Evolutionary conservation across 2,113 vertebrate genomes (phyloP).

Genomic region (Alouatta palliata): DNA sequence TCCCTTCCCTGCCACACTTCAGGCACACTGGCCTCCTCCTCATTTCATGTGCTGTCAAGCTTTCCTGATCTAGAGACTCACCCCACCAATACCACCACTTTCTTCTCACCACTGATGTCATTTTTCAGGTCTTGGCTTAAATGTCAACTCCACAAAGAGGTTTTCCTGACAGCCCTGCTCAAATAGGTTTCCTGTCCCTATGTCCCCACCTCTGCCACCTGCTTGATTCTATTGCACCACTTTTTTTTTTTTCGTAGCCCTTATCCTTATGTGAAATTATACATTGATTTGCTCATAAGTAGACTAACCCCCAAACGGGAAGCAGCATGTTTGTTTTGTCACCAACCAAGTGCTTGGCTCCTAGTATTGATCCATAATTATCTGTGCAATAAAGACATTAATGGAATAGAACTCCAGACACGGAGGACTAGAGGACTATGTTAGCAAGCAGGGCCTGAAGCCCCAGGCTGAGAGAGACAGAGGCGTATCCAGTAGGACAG

Average conservation of each 20-base stretch:
- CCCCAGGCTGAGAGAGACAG: neutral
- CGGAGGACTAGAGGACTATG: neutral
- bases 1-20: neutral
- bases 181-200: neutral
- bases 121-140: conserved; percentile 26
- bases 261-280: neutral
- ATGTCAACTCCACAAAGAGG: neutral
- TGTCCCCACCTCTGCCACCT: neutral
- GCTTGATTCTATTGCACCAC: neutral
- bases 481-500: neutral
- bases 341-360: neutral
- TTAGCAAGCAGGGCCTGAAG: neutral
- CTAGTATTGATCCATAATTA: neutral
- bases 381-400: neutral
- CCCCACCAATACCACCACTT: neutral
- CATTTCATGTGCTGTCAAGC: neutral
- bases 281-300: neutral
- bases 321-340: neutral
- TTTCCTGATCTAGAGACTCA: neutral
- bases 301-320: neutral
- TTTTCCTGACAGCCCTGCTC: neutral
- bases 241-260: neutral
- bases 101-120: neutral
- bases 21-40: neutral
- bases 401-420: neutral